Base-by-base conservation (phyloP, 2,113 vertebrate genomes). In the Amazona guildingii region DNA sequence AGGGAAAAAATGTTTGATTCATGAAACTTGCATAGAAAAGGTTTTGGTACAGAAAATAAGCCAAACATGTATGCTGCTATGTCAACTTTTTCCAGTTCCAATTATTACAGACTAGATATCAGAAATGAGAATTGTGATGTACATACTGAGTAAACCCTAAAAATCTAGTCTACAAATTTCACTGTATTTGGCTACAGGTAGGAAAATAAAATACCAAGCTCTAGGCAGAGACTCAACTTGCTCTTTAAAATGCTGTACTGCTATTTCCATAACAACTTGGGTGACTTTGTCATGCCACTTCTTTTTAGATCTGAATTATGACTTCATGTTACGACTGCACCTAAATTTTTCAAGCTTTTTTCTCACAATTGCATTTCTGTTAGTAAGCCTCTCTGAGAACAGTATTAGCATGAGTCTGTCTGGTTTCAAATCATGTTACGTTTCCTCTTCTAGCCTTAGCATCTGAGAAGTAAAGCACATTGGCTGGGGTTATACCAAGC, bases 1-100 rank as follows among this genome's bases (percentile, higher is more conserved):
- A 27, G 17, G 18, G 3, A 17, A 76, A 75, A 0, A 1, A 0
- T 16, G 49, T 29, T 64, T 7, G 11, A 49, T 51, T 55, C 4
- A 37, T 7, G 17, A 27, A 62, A 43, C 6, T 72, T 48, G 24
- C 33, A 66, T 2, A 21, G n/a, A 69, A 88, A 91, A 87, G 0
- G 1, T 54, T 83, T n/a, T 82, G 29, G 13, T 46, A 54, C 3
- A 67, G 59, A 41, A 74, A 85, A 82, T 11, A 79, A 93, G 43
- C 13, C 15, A 54, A 82, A 37, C 6, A 28, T 0, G 0, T 16
- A 54, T 8, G 24, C 13, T 35, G 49, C 17, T 62, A 57, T 33
- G 91, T 76, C 44, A 48, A 39, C 35, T 61, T 73, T 39, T 77
- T 17, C 52, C 46, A 39, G 4, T 31, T 62, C 39, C 46, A 52